Conservation (phyloP, 2,888 invertebrate species). For the Napeogenes inachia region DNA sequence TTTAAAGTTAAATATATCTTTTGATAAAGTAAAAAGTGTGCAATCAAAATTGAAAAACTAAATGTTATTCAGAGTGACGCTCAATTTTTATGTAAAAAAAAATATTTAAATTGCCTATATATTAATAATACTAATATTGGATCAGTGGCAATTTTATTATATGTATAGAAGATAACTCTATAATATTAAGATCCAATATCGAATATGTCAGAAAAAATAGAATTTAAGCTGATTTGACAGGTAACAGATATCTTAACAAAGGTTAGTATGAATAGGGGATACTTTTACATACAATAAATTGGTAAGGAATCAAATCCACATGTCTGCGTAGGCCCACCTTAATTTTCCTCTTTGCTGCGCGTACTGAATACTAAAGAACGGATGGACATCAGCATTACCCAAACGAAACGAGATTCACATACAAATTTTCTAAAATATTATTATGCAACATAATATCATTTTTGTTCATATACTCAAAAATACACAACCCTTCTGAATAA, state of each 20-base stretch:
- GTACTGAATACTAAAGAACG: conserved; percentile 63
- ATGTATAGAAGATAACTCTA: too few relatives aligned
- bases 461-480: conserved; percentile 6
- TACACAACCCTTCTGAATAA: background rate
- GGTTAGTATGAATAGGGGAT: conserved; percentile 56
- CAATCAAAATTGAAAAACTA: too few relatives aligned
- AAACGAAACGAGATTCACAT: conserved; percentile 53
- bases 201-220: too few relatives aligned
- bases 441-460: conserved; percentile 38
- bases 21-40: too few relatives aligned
- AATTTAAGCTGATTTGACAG: conserved; percentile 27
- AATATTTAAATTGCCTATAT: too few relatives aligned
- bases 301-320: conserved; percentile 66
- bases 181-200: too few relatives aligned
- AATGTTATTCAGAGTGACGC: too few relatives aligned
- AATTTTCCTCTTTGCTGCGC: conserved; percentile 60
- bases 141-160: too few relatives aligned
- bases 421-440: conserved; percentile 47
- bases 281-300: conserved; percentile 63
- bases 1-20: too few relatives aligned
- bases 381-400: conserved; percentile 53
- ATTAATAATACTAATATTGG: too few relatives aligned
- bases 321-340: conserved; percentile 66
- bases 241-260: conserved; percentile 44
- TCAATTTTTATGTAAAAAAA: too few relatives aligned